A percentile compares a stretch with the other conserved stretches of the same genome.
phyloP scores from a whole-genome alignment of 2,888 invertebrate species.

The Troilus luridus region DNA sequence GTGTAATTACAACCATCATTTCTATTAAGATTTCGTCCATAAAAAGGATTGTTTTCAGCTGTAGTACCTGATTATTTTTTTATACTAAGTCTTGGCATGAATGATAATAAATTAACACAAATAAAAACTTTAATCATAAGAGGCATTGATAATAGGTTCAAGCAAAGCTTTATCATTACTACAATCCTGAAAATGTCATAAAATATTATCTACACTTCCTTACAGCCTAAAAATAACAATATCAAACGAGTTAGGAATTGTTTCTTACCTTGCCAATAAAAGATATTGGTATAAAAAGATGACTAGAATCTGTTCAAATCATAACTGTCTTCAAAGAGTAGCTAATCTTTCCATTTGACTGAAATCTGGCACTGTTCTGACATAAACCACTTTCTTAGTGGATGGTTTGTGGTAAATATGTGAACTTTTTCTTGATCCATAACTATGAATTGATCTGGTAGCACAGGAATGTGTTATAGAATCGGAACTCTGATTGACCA shows the following conservation, averaged over 20 bases:
- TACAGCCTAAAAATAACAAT: background rate
- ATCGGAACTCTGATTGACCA: constrained; percentile 57
- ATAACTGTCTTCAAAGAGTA: constrained; percentile 46
- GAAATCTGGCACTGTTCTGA: constrained; percentile 58
- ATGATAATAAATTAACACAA: background rate
- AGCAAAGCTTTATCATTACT: background rate
- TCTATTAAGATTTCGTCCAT: background rate
- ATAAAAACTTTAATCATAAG: too few species aligned
- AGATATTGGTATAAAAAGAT: background rate
- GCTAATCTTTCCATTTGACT: constrained; percentile 60
- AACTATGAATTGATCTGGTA: constrained; percentile 55
- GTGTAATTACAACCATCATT: background rate
- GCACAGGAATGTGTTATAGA: constrained; percentile 56
- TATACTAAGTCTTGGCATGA: background rate
- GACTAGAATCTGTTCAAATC: constrained; percentile 22
- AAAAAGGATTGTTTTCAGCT: background rate
- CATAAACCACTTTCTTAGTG: constrained; percentile 54
- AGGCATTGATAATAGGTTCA: background rate
- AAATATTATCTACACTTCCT: background rate
- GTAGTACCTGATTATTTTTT: background rate
- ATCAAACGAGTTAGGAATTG: background rate
- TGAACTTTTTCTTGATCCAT: constrained; percentile 59
- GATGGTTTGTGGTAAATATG: constrained; percentile 57
- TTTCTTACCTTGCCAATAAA: background rate
- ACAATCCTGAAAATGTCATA: background rate